Percentiles rank a stretch among this genome's conserved stretches.
phyloP scores from a whole-genome alignment of 2,113 vertebrate species.

The Amphilophus citrinellus region DNA sequence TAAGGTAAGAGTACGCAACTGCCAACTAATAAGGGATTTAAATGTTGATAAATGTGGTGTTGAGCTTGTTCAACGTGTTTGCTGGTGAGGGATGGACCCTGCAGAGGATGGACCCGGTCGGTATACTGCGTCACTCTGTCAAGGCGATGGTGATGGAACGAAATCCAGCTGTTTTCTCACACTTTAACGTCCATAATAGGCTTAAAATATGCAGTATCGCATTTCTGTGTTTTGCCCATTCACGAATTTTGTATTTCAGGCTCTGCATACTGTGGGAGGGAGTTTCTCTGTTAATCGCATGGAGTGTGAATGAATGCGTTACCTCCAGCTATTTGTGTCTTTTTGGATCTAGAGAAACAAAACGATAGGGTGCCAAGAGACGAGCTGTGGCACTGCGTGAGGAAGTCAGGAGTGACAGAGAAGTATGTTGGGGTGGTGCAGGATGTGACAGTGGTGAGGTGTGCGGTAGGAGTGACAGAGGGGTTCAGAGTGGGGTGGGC shows the following conservation, averaged over 20 bases:
- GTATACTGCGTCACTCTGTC: conserved; percentile 65
- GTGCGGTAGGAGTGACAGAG: no score
- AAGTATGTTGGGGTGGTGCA: not conserved
- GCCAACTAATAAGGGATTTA: not conserved
- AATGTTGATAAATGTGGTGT: not conserved
- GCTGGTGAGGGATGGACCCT: not conserved
- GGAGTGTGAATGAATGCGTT: not conserved
- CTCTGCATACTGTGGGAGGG: not conserved
- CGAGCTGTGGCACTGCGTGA: not conserved
- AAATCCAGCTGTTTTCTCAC: not conserved
- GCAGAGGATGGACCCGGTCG: not conserved
- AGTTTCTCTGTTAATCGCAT: not conserved
- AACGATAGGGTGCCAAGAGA: not conserved
- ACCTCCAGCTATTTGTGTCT: not conserved
- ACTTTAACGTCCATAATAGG: not conserved
- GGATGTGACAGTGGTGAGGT: not conserved
- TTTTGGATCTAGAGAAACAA: not conserved
- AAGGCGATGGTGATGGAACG: not conserved
- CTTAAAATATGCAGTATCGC: rapidly evolving
- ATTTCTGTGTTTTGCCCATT: not conserved
- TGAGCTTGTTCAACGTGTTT: conserved; percentile 6
- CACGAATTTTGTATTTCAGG: not conserved
- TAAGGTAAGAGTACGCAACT: conserved; percentile 35
- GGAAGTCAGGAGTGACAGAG: rapidly evolving
- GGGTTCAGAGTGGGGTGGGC: no score